Base-by-base conservation (phyloP, 1,140 invertebrate genomes). In the Sycophaga agraensis region DNA sequence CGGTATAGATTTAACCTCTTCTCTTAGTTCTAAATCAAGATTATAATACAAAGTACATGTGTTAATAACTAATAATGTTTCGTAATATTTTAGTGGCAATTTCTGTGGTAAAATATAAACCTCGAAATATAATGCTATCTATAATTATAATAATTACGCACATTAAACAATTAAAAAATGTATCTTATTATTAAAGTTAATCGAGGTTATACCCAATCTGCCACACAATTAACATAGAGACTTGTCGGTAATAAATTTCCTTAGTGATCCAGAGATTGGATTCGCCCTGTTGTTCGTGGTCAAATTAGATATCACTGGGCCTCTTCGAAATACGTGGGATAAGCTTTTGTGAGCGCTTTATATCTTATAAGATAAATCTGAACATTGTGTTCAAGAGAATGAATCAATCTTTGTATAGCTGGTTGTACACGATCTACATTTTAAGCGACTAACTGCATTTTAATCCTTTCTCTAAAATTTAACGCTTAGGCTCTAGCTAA, bases 381-480 rank as follows among this genome's bases (percentile, higher is more conserved):
- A 67, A 74, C 68, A 71, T 73, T 70, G 69, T 72, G 64, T 70
- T 72, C 68, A 75, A 75, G 71, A 74, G 72, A 71, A 75, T 76
- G 66, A 73, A 71, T 70, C 42, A 63, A 66, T 68, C 39, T 63
- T 69, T 56, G 49, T 68, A 66, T 69, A 66, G 61, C 53, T 68
- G 61, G 68, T 70, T 72, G 45, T 70, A 68, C 63, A 61, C 57
- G 50, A 64, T 71, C 70, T 73, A 73, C 60, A 42, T 63, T 70
- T 66, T 53, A 54, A 54, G 59, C 59, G 55, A 73, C 67, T 73
- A 74, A 35, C 56, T 65, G 62, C 60, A 40, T 51, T 61, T 21
- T 39, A 39, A 28, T 28, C 4, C 12, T 57, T 19, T 59, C 46
- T 62, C 51, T 48, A 12, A 53, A 65, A 65, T 68, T 65, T 68